Percentiles rank a stretch among this genome's conserved stretches.
These are phyloP conservation scores for Remorina albescens DNA, from an alignment of 2,797 vertebrate species.

Conservation along the genomic window DNA sequence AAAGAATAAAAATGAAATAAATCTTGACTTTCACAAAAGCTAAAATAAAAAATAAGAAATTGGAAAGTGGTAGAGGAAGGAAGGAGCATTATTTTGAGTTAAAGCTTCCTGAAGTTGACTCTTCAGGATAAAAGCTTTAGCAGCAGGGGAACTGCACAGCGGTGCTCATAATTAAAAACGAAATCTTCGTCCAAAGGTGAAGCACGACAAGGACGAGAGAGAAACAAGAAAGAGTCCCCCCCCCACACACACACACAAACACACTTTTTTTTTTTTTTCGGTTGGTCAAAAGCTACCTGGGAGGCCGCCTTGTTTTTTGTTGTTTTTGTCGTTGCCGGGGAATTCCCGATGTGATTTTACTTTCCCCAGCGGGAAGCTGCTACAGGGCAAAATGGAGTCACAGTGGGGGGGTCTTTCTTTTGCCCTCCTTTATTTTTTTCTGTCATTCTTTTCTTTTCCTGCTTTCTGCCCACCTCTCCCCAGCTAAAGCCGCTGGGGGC, in stretches of 20 bases:
- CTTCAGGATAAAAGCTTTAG: conserved; percentile 11
- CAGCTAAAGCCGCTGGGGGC: conserved; percentile 51
- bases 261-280: too few relatives aligned
- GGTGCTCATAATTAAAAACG: conserved; percentile 29
- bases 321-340: conserved; percentile 21
- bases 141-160: neutral
- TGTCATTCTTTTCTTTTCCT: conserved; percentile 1
- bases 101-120: conserved; percentile 16
- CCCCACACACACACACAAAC: too few relatives aligned
- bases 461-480: conserved; percentile 36
- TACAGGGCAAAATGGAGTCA: conserved; percentile 31
- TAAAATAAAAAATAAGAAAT: too few relatives aligned
- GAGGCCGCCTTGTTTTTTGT: conserved; percentile 3
- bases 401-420: conserved; percentile 28
- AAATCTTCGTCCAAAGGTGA: conserved; percentile 41
- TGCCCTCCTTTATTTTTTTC: conserved; percentile 14
- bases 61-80: neutral
- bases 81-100: neutral
- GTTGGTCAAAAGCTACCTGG: conserved; percentile 28
- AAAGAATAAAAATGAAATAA: too few relatives aligned
- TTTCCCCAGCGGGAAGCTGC: conserved; percentile 37
- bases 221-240: conserved; percentile 26
- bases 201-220: conserved; percentile 4
- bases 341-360: conserved; percentile 48
- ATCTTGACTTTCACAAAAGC: conserved; percentile 7